These are phyloP conservation scores for Turritopsis dohrnii DNA, from an alignment of 30 jellyfish, hydroid and myxozoan genomes.

Conservation along the genomic window DNA sequence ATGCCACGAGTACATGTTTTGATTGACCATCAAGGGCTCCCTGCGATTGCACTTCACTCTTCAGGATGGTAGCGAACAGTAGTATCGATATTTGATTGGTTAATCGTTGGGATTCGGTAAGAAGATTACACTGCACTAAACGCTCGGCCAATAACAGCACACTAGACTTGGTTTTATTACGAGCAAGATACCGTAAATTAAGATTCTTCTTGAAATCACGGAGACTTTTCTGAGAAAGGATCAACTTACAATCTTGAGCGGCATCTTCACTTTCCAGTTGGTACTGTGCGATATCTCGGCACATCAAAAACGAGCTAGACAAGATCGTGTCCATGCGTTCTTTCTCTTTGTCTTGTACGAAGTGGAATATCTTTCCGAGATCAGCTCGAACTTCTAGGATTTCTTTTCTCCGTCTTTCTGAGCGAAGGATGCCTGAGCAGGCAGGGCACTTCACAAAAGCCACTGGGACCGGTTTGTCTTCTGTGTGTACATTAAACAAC, in stretches of 20 bases:
- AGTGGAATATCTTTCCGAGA: neutral
- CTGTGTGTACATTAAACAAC: neutral
- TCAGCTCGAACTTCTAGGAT: neutral
- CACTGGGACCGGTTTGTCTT: neutral
- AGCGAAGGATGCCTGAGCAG: neutral
- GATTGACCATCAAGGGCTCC: conserved; percentile 1
- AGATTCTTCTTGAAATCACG: conserved; percentile 6
- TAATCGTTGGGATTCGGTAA: conserved; percentile 8
- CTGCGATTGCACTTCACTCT: neutral
- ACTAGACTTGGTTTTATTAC: conserved; percentile 18
- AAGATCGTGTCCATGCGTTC: neutral
- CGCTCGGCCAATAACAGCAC: conserved; percentile 33
- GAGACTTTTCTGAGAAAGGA: neutral
- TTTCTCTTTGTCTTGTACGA: neutral
- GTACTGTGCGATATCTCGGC: neutral
- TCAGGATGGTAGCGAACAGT: neutral
- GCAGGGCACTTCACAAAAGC: conserved; percentile 11
- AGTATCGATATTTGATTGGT: conserved; percentile 22
- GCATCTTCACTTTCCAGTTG: neutral
- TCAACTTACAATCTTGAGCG: neutral
- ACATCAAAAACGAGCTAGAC: neutral
- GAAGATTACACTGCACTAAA: conserved; percentile 6
- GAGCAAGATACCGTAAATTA: conserved; percentile 27
- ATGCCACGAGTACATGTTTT: neutral
- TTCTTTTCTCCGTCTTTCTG: conserved; percentile 1